phyloP scores from a whole-genome alignment of 2,113 vertebrate species.

The Patagioenas fasciata region DNA sequence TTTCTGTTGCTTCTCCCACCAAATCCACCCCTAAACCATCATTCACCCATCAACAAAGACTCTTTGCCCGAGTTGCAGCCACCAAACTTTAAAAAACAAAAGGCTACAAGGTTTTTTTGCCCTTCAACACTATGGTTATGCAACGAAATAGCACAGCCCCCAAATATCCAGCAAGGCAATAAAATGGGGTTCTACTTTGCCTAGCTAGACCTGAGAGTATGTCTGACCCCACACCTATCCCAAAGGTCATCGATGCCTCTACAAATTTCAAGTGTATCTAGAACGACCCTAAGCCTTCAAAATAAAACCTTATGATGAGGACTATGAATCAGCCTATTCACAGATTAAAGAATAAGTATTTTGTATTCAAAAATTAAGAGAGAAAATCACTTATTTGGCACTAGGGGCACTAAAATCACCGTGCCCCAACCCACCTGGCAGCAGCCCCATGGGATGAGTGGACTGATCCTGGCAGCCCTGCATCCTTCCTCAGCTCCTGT shows the following conservation, averaged over 20 bases:
- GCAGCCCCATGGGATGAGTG: neutral
- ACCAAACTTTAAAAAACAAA: neutral
- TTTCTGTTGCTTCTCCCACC: neutral
- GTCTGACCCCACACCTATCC: accelerated
- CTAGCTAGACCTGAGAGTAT: neutral
- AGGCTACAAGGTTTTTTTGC: neutral
- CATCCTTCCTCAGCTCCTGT: neutral
- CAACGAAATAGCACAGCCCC: neutral
- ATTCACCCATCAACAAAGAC: neutral
- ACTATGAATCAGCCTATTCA: neutral
- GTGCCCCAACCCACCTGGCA: neutral
- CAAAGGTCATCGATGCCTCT: neutral
- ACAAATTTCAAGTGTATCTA: neutral
- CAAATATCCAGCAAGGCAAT: neutral
- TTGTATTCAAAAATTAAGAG: neutral
- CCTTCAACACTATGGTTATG: no score
- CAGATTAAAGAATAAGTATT: neutral
- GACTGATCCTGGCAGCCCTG: neutral
- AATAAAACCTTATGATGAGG: neutral
- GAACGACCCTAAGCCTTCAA: neutral
- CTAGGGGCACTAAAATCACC: neutral
- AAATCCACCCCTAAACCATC: neutral
- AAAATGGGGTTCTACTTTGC: neutral
- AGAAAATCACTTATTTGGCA: neutral
- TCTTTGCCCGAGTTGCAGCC: neutral